These are phyloP conservation scores for Pseudorhiza aurosa DNA, from an alignment of 30 jellyfish, hydroid and myxozoan species.

Conservation along the genomic window DNA sequence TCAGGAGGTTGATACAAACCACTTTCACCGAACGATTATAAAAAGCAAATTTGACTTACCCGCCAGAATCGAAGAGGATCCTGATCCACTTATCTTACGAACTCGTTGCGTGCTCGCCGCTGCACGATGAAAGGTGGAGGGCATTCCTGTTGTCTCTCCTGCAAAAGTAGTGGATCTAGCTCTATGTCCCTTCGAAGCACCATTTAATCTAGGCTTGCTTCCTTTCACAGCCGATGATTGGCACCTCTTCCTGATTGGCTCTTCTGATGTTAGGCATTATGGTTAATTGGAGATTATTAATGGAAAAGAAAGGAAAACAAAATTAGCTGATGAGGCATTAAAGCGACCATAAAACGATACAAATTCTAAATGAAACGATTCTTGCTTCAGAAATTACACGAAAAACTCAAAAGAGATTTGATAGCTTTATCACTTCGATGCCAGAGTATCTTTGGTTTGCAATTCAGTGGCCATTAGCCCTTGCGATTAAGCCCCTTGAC, in stretches of 20 bases:
- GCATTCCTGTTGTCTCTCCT: slow-evolving; percentile 98
- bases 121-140: slow-evolving; percentile 53
- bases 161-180: slow-evolving; percentile 69
- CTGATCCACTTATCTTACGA: slow-evolving; percentile 67
- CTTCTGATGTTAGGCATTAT: slow-evolving; percentile 61
- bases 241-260: slow-evolving; percentile 66
- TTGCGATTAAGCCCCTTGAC: no score
- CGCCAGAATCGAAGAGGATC: slow-evolving; percentile 69
- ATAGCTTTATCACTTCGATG: no score
- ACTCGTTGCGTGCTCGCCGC: slow-evolving; percentile 42
- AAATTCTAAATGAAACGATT: not conserved
- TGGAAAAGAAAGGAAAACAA: slow-evolving; percentile 6
- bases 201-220: slow-evolving; percentile 36
- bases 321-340: slow-evolving; percentile 38
- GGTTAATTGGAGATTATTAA: slow-evolving; percentile 42
- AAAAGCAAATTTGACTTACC: no score
- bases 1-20: no score
- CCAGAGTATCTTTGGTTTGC: no score
- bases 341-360: slow-evolving; percentile 31
- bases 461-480: no score
- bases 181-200: slow-evolving; percentile 39
- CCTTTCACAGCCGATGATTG: slow-evolving; percentile 63
- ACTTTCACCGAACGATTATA: no score
- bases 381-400: not conserved
- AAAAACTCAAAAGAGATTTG: no score